Conservation (phyloP, 2,113 vertebrate species). For the Cyprinodon tularosa region DNA sequence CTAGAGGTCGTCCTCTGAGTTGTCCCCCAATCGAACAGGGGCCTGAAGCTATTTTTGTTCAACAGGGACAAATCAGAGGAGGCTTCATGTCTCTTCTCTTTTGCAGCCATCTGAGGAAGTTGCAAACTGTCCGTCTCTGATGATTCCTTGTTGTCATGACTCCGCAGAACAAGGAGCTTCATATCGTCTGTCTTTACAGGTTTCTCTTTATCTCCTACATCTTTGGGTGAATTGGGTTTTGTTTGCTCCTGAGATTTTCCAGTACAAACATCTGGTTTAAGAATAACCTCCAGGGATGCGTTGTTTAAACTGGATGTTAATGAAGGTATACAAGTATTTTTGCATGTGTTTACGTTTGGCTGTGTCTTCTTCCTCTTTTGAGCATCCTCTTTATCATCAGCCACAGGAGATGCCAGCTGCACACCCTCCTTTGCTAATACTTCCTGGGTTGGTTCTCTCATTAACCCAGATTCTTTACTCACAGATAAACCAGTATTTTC, state of each 20-base stretch:
- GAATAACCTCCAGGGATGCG: not conserved
- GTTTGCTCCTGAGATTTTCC: not conserved
- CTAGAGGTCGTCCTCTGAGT: conserved; percentile 18
- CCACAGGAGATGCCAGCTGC: not conserved
- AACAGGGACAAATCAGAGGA: conserved; percentile 65
- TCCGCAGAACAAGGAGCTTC: not conserved
- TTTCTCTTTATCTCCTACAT: not conserved
- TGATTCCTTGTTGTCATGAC: not conserved
- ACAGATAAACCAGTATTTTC: not conserved
- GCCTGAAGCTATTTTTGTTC: conserved; percentile 72
- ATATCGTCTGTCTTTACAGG: not conserved
- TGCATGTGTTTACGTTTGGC: not conserved
- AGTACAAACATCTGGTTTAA: not conserved
- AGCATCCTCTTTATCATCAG: not conserved
- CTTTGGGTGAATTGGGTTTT: not conserved
- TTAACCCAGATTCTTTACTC: not conserved
- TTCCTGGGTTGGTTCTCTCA: conserved; percentile 8
- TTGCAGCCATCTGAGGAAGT: not conserved
- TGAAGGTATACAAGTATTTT: not conserved
- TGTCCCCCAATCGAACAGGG: conserved; percentile 73
- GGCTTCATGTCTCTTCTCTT: not conserved
- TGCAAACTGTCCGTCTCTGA: not conserved
- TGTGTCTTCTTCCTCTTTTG: not conserved
- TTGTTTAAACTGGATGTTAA: conserved; percentile 2
- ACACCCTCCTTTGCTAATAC: conserved; percentile 1